Conservation (phyloP, 2,888 invertebrate species). For the Tholera decimalis region DNA sequence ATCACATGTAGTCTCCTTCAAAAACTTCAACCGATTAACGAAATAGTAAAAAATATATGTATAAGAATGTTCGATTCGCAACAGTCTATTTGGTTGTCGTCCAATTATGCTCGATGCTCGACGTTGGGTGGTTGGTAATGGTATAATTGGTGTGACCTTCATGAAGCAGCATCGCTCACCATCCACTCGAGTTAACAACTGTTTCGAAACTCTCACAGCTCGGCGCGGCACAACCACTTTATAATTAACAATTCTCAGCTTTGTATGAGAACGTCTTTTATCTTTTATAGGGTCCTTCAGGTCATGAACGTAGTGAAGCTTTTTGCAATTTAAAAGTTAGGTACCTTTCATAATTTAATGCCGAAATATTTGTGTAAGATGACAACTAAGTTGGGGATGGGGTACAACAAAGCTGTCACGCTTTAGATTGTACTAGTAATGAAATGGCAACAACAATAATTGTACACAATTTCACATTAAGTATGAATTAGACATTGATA, state of each 20-base stretch:
- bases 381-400: too few species aligned
- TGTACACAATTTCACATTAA: not conserved
- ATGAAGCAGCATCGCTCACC: constrained; percentile 38
- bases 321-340: too few species aligned
- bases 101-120: constrained; percentile 58
- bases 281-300: not conserved
- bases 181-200: constrained; percentile 34
- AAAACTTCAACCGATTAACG: constrained; percentile 34
- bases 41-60: constrained; percentile 35
- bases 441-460: not conserved
- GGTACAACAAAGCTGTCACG: too few species aligned
- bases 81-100: constrained; percentile 58
- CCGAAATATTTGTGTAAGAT: too few species aligned
- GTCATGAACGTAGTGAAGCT: not conserved
- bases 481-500: not conserved
- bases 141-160: constrained; percentile 64
- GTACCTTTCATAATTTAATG: too few species aligned
- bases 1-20: constrained; percentile 30
- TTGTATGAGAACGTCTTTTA: constrained; percentile 5
- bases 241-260: constrained; percentile 8
- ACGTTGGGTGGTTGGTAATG: constrained; percentile 44
- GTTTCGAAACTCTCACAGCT: constrained; percentile 48
- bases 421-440: not conserved
- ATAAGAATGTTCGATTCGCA: constrained; percentile 57
- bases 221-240: not conserved